Evolutionary conservation across 2,797 vertebrate species (phyloP).

Genomic region (Syngnathus acus): DNA sequence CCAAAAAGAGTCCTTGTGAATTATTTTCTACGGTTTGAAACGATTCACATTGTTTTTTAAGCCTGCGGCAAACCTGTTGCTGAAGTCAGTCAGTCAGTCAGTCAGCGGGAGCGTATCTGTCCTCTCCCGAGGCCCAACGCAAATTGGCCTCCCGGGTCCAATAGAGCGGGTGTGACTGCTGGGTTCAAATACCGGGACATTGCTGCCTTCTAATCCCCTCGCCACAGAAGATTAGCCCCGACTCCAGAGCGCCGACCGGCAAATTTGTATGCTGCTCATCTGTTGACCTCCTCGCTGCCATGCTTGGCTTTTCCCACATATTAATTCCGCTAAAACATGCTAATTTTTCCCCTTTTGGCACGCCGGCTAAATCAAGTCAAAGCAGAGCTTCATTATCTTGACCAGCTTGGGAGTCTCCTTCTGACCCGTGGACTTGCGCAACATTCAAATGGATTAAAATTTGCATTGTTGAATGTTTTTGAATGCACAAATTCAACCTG

Average conservation of each 20-base stretch:
- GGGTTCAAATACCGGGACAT: slow-evolving; percentile 37
- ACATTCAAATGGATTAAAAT: neutral
- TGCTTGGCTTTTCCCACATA: slow-evolving; percentile 18
- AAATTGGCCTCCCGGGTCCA: neutral
- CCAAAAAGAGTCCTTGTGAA: neutral
- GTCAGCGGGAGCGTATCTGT: neutral
- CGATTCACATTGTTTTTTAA: neutral
- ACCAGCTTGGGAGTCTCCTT: neutral
- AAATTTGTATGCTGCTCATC: slow-evolving; percentile 42
- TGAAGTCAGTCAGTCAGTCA: neutral
- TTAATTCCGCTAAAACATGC: slow-evolving; percentile 25
- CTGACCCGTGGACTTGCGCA: slow-evolving; percentile 6
- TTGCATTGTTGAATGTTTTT: neutral
- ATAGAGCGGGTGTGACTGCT: slow-evolving; percentile 29
- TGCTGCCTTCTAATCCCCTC: slow-evolving; percentile 40
- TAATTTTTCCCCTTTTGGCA: slow-evolving; percentile 19
- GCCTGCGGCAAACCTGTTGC: neutral
- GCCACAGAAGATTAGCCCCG: slow-evolving; percentile 41
- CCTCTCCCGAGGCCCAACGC: neutral
- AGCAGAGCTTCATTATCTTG: slow-evolving; percentile 11
- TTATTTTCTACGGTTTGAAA: too few species aligned
- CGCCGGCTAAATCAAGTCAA: slow-evolving; percentile 16
- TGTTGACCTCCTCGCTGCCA: slow-evolving; percentile 14
- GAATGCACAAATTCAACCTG: neutral
- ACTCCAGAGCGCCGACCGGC: slow-evolving; percentile 10